Evolutionary conservation across 2,113 vertebrate species (phyloP), one percentile per base, ranked within the genome.

Genomic region (Phodopus roborovskii): DNA sequence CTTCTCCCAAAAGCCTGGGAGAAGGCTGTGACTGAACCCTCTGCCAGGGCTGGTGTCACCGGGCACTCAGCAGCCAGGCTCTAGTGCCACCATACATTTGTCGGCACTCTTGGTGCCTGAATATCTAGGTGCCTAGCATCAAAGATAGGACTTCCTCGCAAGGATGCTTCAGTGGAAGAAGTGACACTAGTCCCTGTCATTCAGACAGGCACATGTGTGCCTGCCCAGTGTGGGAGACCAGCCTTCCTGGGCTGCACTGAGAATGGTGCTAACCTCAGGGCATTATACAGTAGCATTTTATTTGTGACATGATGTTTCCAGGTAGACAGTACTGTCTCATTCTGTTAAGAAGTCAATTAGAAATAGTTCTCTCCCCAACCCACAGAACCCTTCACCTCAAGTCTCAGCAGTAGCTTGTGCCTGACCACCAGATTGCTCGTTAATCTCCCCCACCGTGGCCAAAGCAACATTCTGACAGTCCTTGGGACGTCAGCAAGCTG

Each of bases 131-230:
- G 20, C 73, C 82, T 24, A 7, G 39, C 39, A 28, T 71, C 48
- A n/a, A 17, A 36, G 36, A 11, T 48, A 77, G 42, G 45, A 5
- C 53, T 36, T 33, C 42, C 19, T 73, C 39, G 13, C 13, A 33
- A 30, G 30, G 22, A 15, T 58, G 42, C 19, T 33, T 77, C 16
- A 39, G 17, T 45, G 48, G 56, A 28, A 26, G 92, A 30, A 42
- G 12, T 7, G 68, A 3, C 1, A 5, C 39, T 39, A 2, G 19
- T 6, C 3, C 53, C 74, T 10, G 1, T 1, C 0, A 30, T 2
- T 56, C 3, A 0, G 5, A 42, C 66, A 30, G 53, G 15, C 15
- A 2, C 6, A 12, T 33, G 16, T 74, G 42, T 9, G 1, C 0
- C 7, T 9, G 1, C 0, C 7, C 28, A 2, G 1, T 0, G 6